Evolutionary conservation across 2,888 invertebrate species (phyloP), one percentile per base, ranked within the genome.

Genomic region (Tetrapedia diversipes): DNA sequence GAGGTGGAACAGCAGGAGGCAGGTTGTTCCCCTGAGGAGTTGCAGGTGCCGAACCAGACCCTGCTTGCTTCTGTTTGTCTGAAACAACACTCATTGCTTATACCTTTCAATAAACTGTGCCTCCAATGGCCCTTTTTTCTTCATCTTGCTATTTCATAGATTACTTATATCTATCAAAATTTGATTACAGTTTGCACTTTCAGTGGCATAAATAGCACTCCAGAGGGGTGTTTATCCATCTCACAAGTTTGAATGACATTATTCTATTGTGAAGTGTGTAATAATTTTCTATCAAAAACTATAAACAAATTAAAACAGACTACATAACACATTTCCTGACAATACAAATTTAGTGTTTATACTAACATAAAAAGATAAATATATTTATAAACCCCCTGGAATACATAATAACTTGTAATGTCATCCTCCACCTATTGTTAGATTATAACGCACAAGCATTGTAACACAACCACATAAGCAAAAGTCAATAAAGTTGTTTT

Each of bases 31-130:
- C 91, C 94, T 95, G 89, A 72, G 95, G 95, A 90, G 95, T 95
- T 86, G 95, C 95, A 83, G 95, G 95, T 82, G 95, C 95, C 83
- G 95, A 95, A 92, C 96, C 85, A 83, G 95, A 92, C 94, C 95
- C 91, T 94, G 94, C 84, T 93, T 93, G 88, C 93, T 93, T 60
- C 93, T 93, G 92, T 92, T 94, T 80, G 94, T 94, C 89, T 94
- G 94, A 92, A 94, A 91, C 91, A 92, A 91, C 90, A 92, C 90
- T 92, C 89, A 89, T 89, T 88, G 86, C 89, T 90, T 87, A 88
- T 83, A 85, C 77, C 78, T 79, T 76, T 74, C 76, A 74, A 77
- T 65, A 45, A 70, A 77, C 51, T 71, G 57, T 65, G 53, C 69
- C 64, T 79, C 75, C 59, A 65, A 57, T 70, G 74, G 72, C 75